These are phyloP conservation scores for Lutjanus argentimaculatus DNA, from an alignment of 2,797 vertebrate genomes.

Conservation along the genomic window DNA sequence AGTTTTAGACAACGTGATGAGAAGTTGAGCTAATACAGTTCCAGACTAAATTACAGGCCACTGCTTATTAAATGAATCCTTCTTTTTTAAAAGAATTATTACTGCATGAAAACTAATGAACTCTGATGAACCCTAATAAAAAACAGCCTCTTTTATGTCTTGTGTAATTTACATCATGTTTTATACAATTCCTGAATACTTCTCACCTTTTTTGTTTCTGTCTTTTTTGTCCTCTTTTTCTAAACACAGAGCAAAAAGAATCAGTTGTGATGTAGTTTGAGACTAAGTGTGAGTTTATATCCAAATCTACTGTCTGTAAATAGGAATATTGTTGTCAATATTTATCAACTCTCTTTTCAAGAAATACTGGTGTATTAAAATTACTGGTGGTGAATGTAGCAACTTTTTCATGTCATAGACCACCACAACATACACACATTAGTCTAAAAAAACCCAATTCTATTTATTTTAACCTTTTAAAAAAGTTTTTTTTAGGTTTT, in stretches of 20 bases:
- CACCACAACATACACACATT: no score
- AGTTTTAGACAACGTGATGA: constrained; percentile 13
- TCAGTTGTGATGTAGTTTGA: not conserved
- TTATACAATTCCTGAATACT: not conserved
- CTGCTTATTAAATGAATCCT: constrained; percentile 28
- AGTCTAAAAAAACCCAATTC: no score
- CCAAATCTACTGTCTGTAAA: not conserved
- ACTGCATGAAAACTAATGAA: constrained; percentile 26
- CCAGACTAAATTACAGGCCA: constrained; percentile 21
- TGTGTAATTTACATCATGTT: constrained; percentile 20
- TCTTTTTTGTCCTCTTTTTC: constrained; percentile 8
- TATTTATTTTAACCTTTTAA: no score
- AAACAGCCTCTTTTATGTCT: constrained; percentile 4
- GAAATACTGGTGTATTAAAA: not conserved
- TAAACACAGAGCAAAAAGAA: not conserved
- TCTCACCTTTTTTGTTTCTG: constrained; percentile 12
- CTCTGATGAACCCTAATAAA: constrained; percentile 15
- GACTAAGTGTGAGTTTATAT: not conserved
- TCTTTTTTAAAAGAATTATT: constrained; percentile 14
- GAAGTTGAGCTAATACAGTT: constrained; percentile 23
- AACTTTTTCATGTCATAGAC: no score
- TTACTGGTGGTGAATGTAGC: no score
- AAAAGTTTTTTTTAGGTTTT: no score
- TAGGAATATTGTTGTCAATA: not conserved
- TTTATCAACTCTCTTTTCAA: not conserved